Evolutionary conservation across 2,113 vertebrate species (phyloP), one percentile per base, ranked within the genome.

Genomic region (Prionailurus bengalensis): DNA sequence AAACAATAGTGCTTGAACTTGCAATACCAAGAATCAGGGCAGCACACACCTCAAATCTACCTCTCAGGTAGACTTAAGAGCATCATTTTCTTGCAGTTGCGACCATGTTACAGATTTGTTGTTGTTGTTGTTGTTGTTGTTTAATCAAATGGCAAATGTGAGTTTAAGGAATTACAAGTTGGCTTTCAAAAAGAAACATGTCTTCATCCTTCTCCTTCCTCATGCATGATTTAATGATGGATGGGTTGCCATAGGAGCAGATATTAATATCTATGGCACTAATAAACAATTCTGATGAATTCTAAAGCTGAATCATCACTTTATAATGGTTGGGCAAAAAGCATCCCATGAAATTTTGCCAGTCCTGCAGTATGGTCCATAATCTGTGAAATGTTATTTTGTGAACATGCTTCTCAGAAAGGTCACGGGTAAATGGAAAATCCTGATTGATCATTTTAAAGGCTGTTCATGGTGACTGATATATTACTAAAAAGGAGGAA

Each of bases 401-500:
- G 70, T 92, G 87, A 96, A 53, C 15, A 65, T 82, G 48, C 14
- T 76, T 96, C 83, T 92, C 45, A 88, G 90, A 96, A 97, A 90
- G 90, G 48, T 95, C 92, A 90, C 0, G 0, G 33, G 68, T 39
- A 89, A 89, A 39, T 58, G 55, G 25, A 85, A 95, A 97, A 78
- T 96, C 87, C 90, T 97, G 82, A 90, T 21, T 94, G 91, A 96
- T 97, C 92, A 84, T 93, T 97, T 90, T 89, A 80, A 93, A 94
- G 45, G 13, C 39, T 95, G 48, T 74, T 94, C 73, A 68, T 58
- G 45, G 63, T 87, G 36, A 91, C 63, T 95, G 87, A 92, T 51
- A 84, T 51, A 83, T 51, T 89, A 76, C 42, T 90, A 51, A 94
- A 94, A 94, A 61, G 31, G 48, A 95, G 31, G 10, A 61, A 80